These are phyloP conservation scores for Condylura cristata DNA, from an alignment of 2,113 vertebrate genomes.

Conservation along the genomic window DNA sequence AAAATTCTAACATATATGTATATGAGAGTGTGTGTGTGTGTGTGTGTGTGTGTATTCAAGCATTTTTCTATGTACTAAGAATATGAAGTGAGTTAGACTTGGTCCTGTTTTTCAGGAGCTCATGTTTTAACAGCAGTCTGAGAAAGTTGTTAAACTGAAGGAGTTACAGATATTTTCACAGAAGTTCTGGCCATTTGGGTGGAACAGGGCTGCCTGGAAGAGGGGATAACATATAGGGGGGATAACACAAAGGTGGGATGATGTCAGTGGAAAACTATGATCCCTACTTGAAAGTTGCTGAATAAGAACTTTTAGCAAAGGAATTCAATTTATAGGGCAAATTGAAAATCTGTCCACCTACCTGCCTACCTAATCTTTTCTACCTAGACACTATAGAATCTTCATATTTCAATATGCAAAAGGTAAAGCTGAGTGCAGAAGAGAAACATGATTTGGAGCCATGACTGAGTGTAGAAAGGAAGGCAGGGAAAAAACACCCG, in stretches of 20 bases:
- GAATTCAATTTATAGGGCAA: neutral
- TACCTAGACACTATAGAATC: neutral
- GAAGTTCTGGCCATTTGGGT: neutral
- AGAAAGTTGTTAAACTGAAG: neutral
- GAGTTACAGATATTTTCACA: neutral
- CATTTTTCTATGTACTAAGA: neutral
- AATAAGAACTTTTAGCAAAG: neutral
- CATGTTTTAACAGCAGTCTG: neutral
- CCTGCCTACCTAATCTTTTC: too few relatives aligned
- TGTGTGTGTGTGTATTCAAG: neutral
- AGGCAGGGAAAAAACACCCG: neutral
- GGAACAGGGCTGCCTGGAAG: neutral
- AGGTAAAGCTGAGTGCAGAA: neutral
- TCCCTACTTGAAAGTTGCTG: neutral
- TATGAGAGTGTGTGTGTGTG: neutral
- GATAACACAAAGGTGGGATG: neutral
- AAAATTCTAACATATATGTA: neutral
- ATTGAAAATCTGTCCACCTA: neutral
- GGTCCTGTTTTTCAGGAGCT: neutral
- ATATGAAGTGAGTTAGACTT: neutral
- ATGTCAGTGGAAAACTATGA: neutral
- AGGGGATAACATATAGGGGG: neutral
- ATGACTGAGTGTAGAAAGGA: neutral
- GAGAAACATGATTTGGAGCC: neutral
- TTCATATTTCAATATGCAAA: neutral